Evolutionary conservation across 1,140 invertebrate genomes (phyloP).

Genomic region (Anastatus disparis): DNA sequence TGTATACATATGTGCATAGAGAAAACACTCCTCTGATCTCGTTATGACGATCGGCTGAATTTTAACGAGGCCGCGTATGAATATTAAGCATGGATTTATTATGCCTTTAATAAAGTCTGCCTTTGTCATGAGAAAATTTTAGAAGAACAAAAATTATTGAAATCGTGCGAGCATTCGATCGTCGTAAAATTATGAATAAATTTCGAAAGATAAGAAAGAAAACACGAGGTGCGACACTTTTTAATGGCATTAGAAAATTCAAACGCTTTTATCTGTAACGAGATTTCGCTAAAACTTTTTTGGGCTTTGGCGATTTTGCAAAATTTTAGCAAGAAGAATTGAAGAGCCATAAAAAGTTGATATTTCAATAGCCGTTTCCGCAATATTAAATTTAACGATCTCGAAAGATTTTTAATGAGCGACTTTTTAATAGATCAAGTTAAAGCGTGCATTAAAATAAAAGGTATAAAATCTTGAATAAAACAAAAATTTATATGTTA

Average conservation of each 20-base stretch:
- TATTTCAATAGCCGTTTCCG: too few relatives aligned
- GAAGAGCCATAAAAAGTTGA: too few relatives aligned
- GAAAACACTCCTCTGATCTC: conserved; percentile 5
- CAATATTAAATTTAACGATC: too few relatives aligned
- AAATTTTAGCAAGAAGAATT: too few relatives aligned
- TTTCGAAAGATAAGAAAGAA: background rate
- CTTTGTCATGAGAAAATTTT: conserved; percentile 16
- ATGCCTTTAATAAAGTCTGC: conserved; percentile 15
- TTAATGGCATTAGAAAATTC: background rate
- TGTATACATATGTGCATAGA: too few relatives aligned
- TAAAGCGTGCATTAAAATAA: too few relatives aligned
- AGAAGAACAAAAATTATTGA: background rate
- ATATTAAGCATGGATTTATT: conserved; percentile 30
- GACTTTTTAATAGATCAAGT: too few relatives aligned
- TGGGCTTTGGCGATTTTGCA: too few relatives aligned
- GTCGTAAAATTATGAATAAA: background rate
- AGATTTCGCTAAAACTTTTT: background rate
- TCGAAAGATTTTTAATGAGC: too few relatives aligned
- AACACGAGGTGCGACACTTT: too few relatives aligned
- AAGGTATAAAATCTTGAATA: too few relatives aligned
- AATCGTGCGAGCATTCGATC: background rate
- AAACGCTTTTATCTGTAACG: background rate
- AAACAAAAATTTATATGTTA: too few relatives aligned
- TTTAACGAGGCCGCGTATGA: conserved; percentile 29
- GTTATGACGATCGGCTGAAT: conserved; percentile 25